These are phyloP conservation scores for Notiomystis cincta DNA, from an alignment of 2,113 vertebrate genomes.

Conservation along the genomic window DNA sequence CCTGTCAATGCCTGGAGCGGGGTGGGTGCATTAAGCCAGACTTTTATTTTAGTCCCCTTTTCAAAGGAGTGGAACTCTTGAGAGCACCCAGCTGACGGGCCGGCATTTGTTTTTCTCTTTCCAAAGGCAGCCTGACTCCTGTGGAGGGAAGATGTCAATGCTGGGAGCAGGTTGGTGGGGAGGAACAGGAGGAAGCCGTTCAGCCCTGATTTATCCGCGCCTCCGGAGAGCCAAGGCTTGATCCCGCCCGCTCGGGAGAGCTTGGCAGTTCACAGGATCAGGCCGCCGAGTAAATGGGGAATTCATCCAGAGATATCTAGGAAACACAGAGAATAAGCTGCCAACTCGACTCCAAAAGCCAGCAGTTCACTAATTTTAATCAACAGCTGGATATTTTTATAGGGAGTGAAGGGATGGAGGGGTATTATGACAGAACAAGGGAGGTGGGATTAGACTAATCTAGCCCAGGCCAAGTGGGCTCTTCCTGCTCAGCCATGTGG, in stretches of 20 bases:
- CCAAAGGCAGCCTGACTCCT: background rate
- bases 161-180: constrained; percentile 15
- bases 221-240: background rate
- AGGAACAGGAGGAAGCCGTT: background rate
- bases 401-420: constrained; percentile 59
- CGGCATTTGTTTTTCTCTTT: background rate
- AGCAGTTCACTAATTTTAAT: constrained; percentile 68
- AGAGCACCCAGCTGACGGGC: background rate
- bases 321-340: constrained; percentile 15
- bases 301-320: constrained; percentile 57
- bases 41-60: background rate
- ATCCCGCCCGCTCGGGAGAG: background rate
- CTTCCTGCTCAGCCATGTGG: constrained; percentile 62
- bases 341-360: constrained; percentile 35
- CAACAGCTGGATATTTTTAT: constrained; percentile 70
- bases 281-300: constrained; percentile 19
- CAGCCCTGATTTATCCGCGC: background rate
- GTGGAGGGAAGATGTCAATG: background rate
- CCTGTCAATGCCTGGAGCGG: background rate
- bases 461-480: constrained; percentile 62
- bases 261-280: constrained; percentile 29
- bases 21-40: background rate
- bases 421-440: constrained; percentile 68
- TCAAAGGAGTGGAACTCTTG: background rate
- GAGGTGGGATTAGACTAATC: constrained; percentile 69